These are phyloP conservation scores for Apogon talboti DNA, from an alignment of 2,797 vertebrate species.

Conservation along the genomic window DNA sequence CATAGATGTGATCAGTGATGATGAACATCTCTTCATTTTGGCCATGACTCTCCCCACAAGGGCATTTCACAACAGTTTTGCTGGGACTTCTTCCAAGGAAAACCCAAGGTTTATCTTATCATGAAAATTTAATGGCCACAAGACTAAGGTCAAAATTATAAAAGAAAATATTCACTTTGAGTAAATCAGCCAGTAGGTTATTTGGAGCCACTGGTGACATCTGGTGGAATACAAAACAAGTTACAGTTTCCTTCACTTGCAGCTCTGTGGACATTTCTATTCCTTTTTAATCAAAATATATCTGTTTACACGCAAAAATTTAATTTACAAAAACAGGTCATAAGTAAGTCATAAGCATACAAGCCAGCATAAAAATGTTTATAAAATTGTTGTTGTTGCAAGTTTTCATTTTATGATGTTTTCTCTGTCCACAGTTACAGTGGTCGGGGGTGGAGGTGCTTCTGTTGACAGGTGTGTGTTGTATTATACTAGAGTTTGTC, in stretches of 20 bases:
- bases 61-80: background rate
- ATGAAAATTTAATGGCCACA: background rate
- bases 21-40: background rate
- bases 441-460: constrained; percentile 67
- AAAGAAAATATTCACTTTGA: background rate
- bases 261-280: background rate
- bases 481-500: background rate
- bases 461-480: constrained; percentile 79
- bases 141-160: constrained; percentile 11
- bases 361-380: background rate
- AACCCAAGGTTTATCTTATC: background rate
- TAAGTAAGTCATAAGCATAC: too few species aligned
- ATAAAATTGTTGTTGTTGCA: background rate
- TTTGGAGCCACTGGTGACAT: constrained; percentile 55
- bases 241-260: constrained; percentile 2
- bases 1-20: background rate
- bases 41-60: background rate
- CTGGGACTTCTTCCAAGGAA: background rate
- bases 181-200: background rate
- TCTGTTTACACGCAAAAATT: too few species aligned
- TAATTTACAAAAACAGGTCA: too few species aligned
- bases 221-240: constrained; percentile 57
- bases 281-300: too few species aligned
- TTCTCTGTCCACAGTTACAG: constrained; percentile 69
- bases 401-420: constrained; percentile 1